A percentile compares a stretch with the other conserved stretches of the same genome.
phyloP scores from a whole-genome alignment of 2,113 vertebrate species.

The Dermatemys mawii region DNA sequence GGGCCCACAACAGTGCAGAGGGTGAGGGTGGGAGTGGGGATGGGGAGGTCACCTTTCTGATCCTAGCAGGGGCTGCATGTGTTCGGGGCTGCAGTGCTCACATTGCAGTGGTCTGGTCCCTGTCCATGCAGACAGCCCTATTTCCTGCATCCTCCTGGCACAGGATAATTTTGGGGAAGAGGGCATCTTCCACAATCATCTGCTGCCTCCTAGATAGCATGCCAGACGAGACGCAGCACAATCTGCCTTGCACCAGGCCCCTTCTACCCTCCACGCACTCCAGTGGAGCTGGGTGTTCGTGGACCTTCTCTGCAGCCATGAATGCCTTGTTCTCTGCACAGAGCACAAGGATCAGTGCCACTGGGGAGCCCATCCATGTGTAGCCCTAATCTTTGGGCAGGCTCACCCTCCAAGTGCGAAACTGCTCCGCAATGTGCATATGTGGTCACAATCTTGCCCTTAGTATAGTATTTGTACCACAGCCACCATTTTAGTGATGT shows the following conservation, averaged over 20 bases:
- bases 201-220: neutral
- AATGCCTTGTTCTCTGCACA: rapidly evolving
- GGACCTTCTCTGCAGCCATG: neutral
- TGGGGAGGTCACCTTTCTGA: rapidly evolving
- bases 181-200: neutral
- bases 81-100: neutral
- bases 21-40: too few relatives aligned
- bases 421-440: neutral
- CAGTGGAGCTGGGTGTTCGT: neutral
- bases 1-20: rapidly evolving
- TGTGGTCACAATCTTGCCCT: neutral
- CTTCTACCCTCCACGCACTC: neutral
- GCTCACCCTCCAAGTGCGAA: neutral
- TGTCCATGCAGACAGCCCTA: rapidly evolving
- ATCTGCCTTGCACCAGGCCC: rapidly evolving
- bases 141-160: neutral
- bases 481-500: neutral
- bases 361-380: neutral
- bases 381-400: neutral
- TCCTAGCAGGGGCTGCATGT: rapidly evolving
- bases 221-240: neutral
- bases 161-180: rapidly evolving
- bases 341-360: rapidly evolving
- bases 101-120: neutral
- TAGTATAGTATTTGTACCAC: neutral